A percentile compares a stretch with the other conserved stretches of the same genome.
Evolutionary conservation across 2,113 vertebrate genomes (phyloP).

Genomic region (Callaeas wilsoni): DNA sequence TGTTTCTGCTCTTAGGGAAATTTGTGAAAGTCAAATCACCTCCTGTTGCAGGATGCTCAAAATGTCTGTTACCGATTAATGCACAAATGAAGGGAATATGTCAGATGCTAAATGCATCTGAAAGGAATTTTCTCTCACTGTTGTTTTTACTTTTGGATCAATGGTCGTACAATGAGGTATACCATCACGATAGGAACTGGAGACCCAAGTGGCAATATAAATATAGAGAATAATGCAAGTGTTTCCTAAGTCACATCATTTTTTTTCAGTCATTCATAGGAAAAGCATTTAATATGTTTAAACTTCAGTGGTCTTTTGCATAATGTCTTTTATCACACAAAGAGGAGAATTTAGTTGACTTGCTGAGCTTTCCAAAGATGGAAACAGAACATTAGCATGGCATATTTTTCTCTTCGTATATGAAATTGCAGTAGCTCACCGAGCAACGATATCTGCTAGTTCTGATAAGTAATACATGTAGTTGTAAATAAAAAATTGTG

Average conservation of each 20-base stretch:
- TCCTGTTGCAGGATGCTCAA: conserved; percentile 24
- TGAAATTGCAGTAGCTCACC: background rate
- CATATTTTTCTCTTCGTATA: background rate
- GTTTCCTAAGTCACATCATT: background rate
- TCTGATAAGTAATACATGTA: background rate
- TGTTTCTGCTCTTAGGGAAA: conserved; percentile 41
- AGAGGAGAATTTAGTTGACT: background rate
- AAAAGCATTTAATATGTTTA: background rate
- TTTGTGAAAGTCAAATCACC: conserved; percentile 20
- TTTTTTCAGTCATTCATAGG: background rate
- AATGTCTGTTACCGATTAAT: conserved; percentile 3
- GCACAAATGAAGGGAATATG: background rate
- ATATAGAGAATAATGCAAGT: background rate
- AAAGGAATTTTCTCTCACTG: background rate
- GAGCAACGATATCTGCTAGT: background rate
- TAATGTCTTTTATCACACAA: background rate
- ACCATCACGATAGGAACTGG: background rate
- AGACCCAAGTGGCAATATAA: background rate
- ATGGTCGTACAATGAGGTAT: background rate
- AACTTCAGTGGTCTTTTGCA: background rate
- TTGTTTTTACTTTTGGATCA: background rate
- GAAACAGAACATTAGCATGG: background rate
- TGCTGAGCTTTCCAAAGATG: background rate
- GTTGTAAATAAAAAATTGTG: background rate
- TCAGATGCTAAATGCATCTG: background rate